Percentiles rank a stretch among this genome's conserved stretches.
Conservation (phyloP, 2,888 invertebrate genomes). For the Parnassius smintheus region DNA sequence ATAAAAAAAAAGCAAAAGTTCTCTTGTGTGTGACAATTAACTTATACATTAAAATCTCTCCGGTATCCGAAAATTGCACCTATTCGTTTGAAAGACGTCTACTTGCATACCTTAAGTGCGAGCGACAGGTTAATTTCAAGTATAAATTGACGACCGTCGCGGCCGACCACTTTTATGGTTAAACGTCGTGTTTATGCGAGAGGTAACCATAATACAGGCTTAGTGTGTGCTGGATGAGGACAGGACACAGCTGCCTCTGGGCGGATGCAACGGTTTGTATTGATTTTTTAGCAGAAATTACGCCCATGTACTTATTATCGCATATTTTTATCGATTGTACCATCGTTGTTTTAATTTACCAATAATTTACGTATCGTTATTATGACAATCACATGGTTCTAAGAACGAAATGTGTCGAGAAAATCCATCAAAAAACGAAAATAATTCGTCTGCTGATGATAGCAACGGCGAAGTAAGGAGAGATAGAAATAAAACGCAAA, state of each 20-base stretch:
- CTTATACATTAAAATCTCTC: conserved; percentile 41
- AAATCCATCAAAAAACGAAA: too few relatives aligned
- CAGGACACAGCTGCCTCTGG: conserved; percentile 62
- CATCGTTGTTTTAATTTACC: not conserved
- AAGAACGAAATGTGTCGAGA: too few relatives aligned
- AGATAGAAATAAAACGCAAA: conserved; percentile 28
- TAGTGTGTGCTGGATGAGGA: conserved; percentile 51
- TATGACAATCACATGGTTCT: too few relatives aligned
- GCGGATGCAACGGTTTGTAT: conserved; percentile 59
- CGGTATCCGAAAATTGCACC: conserved; percentile 48
- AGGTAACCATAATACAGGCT: conserved; percentile 60
- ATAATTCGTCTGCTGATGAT: too few relatives aligned
- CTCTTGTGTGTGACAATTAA: conserved; percentile 36
- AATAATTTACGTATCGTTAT: too few relatives aligned
- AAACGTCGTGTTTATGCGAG: conserved; percentile 54
- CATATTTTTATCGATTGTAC: conserved; percentile 29
- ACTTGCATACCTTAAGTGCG: conserved; percentile 56
- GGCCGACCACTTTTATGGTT: conserved; percentile 56
- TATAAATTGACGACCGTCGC: conserved; percentile 69
- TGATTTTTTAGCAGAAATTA: conserved; percentile 60
- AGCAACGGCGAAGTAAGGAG: not conserved
- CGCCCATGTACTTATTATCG: conserved; percentile 31
- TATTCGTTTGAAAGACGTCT: conserved; percentile 51
- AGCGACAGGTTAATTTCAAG: conserved; percentile 76
- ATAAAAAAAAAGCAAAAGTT: conserved; percentile 19